Conservation (phyloP, 2,888 invertebrate genomes). For the Dichetophora obliterata region DNA sequence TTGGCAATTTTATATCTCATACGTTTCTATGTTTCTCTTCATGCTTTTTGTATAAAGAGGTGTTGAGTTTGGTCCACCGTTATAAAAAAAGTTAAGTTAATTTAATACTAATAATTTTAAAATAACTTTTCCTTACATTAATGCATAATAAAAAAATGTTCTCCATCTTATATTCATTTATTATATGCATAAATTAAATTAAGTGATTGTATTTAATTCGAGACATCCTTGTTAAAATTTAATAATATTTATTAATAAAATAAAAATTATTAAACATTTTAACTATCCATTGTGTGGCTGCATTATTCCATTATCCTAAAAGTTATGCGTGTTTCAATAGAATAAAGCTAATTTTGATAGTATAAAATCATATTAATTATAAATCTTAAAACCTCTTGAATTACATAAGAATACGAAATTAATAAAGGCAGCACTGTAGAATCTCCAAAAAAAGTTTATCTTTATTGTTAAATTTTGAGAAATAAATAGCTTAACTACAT, state of each 20-base stretch:
- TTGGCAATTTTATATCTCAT: no score
- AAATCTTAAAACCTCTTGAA: no score
- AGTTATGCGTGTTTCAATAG: neutral
- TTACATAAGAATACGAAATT: no score
- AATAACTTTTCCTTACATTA: neutral
- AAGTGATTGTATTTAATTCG: neutral
- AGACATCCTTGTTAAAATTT: slow-evolving; percentile 10
- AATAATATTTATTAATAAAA: neutral
- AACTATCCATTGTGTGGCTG: slow-evolving; percentile 1
- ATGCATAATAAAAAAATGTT: slow-evolving; percentile 2
- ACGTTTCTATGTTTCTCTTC: no score
- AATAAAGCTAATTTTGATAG: slow-evolving; percentile 12
- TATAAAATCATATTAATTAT: no score
- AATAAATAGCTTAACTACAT: no score
- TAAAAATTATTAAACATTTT: neutral
- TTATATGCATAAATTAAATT: slow-evolving; percentile 1
- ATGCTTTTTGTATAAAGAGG: no score
- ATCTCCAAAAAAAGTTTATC: no score
- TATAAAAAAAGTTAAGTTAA: no score
- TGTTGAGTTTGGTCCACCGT: no score
- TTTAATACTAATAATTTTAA: neutral
- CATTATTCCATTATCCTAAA: slow-evolving; percentile 23
- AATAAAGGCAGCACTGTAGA: no score
- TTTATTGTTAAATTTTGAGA: no score
- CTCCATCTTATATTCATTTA: neutral